Conservation (phyloP, 2,797 vertebrate genomes). For the Borostomias antarcticus region DNA sequence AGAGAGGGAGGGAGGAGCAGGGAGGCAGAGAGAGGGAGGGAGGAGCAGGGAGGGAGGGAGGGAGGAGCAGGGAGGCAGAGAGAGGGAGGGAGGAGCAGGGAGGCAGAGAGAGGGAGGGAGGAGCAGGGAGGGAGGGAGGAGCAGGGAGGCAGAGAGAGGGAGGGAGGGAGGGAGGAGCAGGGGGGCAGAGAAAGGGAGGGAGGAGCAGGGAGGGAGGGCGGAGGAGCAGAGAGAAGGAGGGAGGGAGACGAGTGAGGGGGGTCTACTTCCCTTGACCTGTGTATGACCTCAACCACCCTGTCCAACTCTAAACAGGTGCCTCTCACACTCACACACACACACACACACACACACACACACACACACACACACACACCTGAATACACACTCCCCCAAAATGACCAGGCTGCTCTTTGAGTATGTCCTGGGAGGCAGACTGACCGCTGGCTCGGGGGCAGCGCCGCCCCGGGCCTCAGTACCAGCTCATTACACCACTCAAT, state of each 20-base stretch:
- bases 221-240: background rate
- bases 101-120: too few species aligned
- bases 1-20: background rate
- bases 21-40: background rate
- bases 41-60: too few species aligned
- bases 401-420: background rate
- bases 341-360: background rate
- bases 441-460: background rate
- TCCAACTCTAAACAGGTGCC: background rate
- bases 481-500: constrained; percentile 23
- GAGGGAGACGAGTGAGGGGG: background rate
- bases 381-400: background rate
- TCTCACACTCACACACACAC: background rate
- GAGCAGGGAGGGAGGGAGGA: background rate
- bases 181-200: constrained; percentile 33
- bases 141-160: background rate
- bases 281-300: background rate
- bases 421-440: background rate
- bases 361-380: background rate
- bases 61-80: constrained; percentile 21
- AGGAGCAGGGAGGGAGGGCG: background rate
- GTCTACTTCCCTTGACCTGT: background rate
- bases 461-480: background rate
- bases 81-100: background rate
- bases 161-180: background rate